Base-by-base conservation (phyloP, 1,140 invertebrate species). In the Drosophila ananassae region DNA sequence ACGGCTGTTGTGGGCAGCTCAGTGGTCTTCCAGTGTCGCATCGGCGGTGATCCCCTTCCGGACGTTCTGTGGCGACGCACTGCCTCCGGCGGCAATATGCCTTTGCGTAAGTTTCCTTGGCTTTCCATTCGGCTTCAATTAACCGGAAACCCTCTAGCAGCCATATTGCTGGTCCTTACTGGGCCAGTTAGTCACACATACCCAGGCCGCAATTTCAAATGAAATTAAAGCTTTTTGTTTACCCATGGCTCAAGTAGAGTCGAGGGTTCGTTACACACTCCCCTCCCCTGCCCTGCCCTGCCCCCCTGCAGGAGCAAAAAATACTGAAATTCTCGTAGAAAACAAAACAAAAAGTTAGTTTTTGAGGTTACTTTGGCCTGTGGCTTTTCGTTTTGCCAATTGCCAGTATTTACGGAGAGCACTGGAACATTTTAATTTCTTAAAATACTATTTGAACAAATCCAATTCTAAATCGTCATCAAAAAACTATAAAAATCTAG, bases 1-100 rank as follows among this genome's bases (percentile, higher is more conserved):
- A 95, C 94, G 10, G 94, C 95, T 2, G 92, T 96, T 25, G 94
- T 95, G 39, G 95, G 95, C 47, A 94, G 95, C 24, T 95, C 95
- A 30, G 96, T 97, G 24, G 95, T 95, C 9, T 95, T 98, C 90
- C 94, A 96, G 77, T 98, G 97, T 91, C 93, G 93, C 55, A 95
- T 95, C 68, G 95, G 95, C n/a, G 95, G 95, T 21, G 95, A 96
- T 92, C 95, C 95, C 46, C 89, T 95, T 21, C 95, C 95, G n/a
- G 95, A 95, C 87, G 94, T 96, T 34, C 92, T 95, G n/a, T 96
- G 95, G 95, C 92, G 94, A 17, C 92, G 95, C 67, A 94, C 94
- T 25, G 94, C 95, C 51, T 93, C 94, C 44, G 94, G 94, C 52
- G 95, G 95, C 60, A 94, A 94, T 72, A 95, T 96, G 94, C 95